These are phyloP conservation scores for Myrmecophaga tridactyla DNA, from an alignment of 2,113 vertebrate genomes.

Conservation along the genomic window DNA sequence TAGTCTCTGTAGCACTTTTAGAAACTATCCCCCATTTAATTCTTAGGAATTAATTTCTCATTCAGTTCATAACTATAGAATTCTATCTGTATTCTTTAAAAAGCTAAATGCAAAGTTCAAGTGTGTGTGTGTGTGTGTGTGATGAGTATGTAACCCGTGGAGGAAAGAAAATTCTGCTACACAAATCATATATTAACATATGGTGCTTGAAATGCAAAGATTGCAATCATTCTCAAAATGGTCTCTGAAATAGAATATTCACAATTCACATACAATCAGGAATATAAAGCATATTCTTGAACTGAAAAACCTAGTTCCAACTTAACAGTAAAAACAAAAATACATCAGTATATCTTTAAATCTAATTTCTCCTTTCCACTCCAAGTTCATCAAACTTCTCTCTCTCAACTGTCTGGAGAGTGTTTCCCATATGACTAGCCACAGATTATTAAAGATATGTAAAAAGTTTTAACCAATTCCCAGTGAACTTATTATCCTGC, in stretches of 20 bases:
- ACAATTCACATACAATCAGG: slow-evolving; percentile 8
- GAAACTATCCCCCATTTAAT: slow-evolving; percentile 1
- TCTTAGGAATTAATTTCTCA: not conserved
- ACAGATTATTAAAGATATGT: not conserved
- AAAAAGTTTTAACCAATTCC: slow-evolving; percentile 6
- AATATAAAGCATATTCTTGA: slow-evolving; percentile 34
- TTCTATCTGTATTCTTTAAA: slow-evolving; percentile 14
- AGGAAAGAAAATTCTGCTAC: slow-evolving; percentile 34
- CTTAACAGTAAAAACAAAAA: not conserved
- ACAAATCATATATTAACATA: not conserved
- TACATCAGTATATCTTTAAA: not conserved
- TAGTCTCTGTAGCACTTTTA: slow-evolving; percentile 21
- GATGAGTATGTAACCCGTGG: not conserved
- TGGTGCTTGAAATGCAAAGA: slow-evolving; percentile 19
- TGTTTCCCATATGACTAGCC: not conserved
- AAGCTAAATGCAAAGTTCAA: slow-evolving; percentile 36
- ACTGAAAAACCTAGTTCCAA: slow-evolving; percentile 9
- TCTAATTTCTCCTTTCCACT: not conserved
- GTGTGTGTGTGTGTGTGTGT: not conserved
- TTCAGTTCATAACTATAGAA: not conserved
- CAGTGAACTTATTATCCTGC: not conserved
- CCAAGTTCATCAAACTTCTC: slow-evolving; percentile 33
- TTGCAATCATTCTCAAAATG: not conserved
- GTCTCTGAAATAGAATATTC: slow-evolving; percentile 18
- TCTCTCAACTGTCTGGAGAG: not conserved